These are phyloP conservation scores for Triplophysa rosa DNA, from an alignment of 2,113 vertebrate genomes.

Conservation along the genomic window DNA sequence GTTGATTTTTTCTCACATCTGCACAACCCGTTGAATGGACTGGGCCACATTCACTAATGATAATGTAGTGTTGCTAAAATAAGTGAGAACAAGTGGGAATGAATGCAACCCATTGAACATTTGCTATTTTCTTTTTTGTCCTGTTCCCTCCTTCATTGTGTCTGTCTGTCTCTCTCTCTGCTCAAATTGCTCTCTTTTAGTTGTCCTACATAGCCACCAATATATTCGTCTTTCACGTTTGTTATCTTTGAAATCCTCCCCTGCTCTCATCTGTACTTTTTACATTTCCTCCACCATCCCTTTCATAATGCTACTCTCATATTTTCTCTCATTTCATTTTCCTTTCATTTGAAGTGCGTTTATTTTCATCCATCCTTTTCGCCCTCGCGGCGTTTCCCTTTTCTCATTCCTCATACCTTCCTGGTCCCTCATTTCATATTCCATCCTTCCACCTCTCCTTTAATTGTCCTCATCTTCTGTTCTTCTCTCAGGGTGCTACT, in stretches of 20 bases:
- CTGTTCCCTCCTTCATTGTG: not conserved
- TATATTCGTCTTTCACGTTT: not conserved
- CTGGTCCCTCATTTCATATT: not conserved
- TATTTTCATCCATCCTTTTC: conserved; percentile 20
- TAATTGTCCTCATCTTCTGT: conserved; percentile 10
- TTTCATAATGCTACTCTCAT: conserved; percentile 31
- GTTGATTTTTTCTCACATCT: no score
- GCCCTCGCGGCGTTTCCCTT: not conserved
- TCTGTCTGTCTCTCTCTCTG: not conserved
- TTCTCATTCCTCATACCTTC: conserved; percentile 8
- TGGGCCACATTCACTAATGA: no score
- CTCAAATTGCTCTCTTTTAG: not conserved
- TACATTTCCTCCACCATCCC: not conserved
- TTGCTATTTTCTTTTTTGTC: not conserved
- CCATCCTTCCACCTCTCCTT: not conserved
- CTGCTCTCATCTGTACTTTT: not conserved
- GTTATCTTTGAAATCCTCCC: conserved; percentile 24
- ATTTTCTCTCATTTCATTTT: conserved; percentile 14
- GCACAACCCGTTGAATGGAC: no score
- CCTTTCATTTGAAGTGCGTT: not conserved
- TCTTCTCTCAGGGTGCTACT: conserved; percentile 17
- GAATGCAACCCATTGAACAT: not conserved
- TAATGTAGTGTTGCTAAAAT: no score
- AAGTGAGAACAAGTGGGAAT: no score
- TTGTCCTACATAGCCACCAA: conserved; percentile 13